These are phyloP conservation scores for Dasyornis broadbenti DNA, from an alignment of 2,113 vertebrate species.

Conservation along the genomic window DNA sequence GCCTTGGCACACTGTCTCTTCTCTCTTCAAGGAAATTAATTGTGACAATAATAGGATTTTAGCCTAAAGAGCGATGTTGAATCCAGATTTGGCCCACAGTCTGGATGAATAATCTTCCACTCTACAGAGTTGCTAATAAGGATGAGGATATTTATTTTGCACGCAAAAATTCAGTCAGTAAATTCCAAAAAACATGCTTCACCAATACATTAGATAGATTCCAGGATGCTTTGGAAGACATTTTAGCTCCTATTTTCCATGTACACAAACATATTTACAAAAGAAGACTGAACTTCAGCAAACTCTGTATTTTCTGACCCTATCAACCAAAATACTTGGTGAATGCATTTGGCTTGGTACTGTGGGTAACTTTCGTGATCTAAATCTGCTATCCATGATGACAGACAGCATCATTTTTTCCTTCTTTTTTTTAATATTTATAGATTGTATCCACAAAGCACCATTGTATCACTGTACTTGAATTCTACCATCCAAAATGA, in stretches of 20 bases:
- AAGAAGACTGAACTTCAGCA: constrained; percentile 1
- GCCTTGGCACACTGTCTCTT: background rate
- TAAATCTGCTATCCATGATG: constrained; percentile 35
- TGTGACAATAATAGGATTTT: background rate
- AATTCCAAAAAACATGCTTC: background rate
- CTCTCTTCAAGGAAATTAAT: background rate
- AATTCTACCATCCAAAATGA: constrained; percentile 51
- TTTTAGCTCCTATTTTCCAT: constrained; percentile 13
- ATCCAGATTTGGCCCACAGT: background rate
- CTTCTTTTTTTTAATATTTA: background rate
- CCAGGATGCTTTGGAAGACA: background rate
- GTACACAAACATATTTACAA: background rate
- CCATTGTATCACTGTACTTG: constrained; percentile 38
- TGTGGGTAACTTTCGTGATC: constrained; percentile 9
- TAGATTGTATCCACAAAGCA: constrained; percentile 16
- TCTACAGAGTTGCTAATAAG: background rate
- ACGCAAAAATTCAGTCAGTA: background rate
- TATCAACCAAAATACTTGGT: constrained; percentile 8
- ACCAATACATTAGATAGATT: background rate
- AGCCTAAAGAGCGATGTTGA: background rate
- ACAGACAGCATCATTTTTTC: background rate
- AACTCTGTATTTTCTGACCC: constrained; percentile 1
- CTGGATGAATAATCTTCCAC: background rate
- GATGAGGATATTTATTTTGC: background rate
- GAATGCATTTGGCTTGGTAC: constrained; percentile 35